Evolutionary conservation across 2,113 vertebrate genomes (phyloP).

Genomic region (Sus scrofa): DNA sequence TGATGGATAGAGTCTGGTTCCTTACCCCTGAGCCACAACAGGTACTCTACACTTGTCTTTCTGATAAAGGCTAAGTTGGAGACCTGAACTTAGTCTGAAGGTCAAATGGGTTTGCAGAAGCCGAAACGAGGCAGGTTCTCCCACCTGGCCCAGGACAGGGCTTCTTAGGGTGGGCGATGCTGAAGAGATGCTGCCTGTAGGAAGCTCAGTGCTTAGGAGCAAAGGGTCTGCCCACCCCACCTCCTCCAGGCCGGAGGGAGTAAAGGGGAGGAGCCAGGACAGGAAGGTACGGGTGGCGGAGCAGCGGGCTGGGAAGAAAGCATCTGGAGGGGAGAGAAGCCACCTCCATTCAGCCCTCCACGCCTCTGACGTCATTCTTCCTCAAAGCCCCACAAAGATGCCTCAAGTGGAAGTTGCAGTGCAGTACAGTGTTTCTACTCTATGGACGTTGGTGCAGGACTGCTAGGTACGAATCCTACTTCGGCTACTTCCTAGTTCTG

Average conservation of each 20-base stretch:
- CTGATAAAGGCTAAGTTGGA: not conserved
- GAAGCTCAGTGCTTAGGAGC: not conserved
- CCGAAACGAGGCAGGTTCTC: not conserved
- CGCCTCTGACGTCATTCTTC: not conserved
- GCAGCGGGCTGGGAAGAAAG: not conserved
- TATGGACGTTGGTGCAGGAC: not conserved
- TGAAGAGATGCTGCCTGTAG: not conserved
- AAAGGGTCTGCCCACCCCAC: not conserved
- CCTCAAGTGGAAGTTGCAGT: accelerated
- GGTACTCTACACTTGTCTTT: not conserved
- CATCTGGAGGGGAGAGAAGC: not conserved
- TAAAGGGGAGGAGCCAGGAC: not conserved
- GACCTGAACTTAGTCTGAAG: not conserved
- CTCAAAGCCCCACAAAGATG: not conserved
- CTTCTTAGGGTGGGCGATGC: no score
- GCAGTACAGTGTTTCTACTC: accelerated
- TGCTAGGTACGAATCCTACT: not conserved
- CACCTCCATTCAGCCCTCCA: not conserved
- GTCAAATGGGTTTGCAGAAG: not conserved
- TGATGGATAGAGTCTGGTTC: no score
- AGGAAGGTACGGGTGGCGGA: not conserved
- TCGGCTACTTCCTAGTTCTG: not conserved
- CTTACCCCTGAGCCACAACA: no score
- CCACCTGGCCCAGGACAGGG: not conserved
- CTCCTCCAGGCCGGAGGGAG: not conserved